Evolutionary conservation across 2,113 vertebrate genomes (phyloP).

Genomic region (Orcinus orca): DNA sequence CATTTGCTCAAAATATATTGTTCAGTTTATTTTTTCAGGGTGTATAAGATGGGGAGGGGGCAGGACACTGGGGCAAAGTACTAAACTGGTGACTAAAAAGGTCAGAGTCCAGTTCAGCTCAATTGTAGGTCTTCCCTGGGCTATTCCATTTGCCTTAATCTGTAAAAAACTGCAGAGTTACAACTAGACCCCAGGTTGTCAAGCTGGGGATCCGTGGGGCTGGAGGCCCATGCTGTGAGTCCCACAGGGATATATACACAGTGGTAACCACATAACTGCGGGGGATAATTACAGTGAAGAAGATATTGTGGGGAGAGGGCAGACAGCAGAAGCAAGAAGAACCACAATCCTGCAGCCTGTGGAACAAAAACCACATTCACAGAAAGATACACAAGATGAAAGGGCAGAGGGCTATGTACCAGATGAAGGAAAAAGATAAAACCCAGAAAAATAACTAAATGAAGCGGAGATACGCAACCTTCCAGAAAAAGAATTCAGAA

Average conservation of each 20-base stretch:
- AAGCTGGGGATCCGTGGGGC: accelerated
- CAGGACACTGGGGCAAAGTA: neutral
- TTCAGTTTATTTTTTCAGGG: neutral
- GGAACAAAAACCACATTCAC: too few species aligned
- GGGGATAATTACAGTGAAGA: neutral
- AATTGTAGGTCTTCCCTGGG: neutral
- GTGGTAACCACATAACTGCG: neutral
- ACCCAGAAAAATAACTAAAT: too few species aligned
- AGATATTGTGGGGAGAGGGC: neutral
- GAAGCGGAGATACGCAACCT: accelerated
- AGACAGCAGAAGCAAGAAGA: too few species aligned
- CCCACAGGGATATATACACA: neutral
- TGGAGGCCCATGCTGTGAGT: too few species aligned
- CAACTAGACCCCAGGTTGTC: neutral
- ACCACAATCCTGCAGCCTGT: too few species aligned
- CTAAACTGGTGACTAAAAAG: neutral
- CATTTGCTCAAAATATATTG: neutral
- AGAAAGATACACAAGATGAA: too few species aligned
- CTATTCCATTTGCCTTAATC: neutral
- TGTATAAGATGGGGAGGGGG: neutral
- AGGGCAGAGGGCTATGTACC: too few species aligned
- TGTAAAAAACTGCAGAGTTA: neutral
- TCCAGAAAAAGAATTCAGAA: too few species aligned
- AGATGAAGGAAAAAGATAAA: too few species aligned
- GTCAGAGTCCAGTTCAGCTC: neutral